Percentiles rank a stretch among this genome's conserved stretches.
phyloP scores from a whole-genome alignment of 2,797 vertebrate genomes.

The Chelmon rostratus region DNA sequence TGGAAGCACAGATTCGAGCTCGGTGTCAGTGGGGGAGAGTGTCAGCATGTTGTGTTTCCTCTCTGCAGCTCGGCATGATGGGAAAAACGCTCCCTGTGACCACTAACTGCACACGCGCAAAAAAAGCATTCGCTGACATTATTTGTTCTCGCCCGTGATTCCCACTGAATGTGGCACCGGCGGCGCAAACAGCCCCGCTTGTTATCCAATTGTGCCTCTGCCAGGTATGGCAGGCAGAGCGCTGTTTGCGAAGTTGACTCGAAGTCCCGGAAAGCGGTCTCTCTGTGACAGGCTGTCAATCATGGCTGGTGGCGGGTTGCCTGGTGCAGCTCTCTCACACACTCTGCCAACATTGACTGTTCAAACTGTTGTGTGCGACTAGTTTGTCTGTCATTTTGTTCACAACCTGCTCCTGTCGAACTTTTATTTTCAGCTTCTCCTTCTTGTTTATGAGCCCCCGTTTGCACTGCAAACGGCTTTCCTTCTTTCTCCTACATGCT shows the following conservation, averaged over 20 bases:
- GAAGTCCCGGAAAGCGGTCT: conserved; percentile 56
- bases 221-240: conserved; percentile 65
- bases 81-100: conserved; percentile 59
- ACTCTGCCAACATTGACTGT: conserved; percentile 47
- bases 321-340: conserved; percentile 35
- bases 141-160: conserved; percentile 61
- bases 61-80: conserved; percentile 60
- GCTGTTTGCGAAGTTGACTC: conserved; percentile 64
- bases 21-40: conserved; percentile 20
- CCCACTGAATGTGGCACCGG: conserved; percentile 53
- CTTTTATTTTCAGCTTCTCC: conserved; percentile 50
- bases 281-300: conserved; percentile 72
- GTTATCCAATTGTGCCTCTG: conserved; percentile 72
- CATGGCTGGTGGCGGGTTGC: conserved; percentile 57
- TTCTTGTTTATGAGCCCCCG: conserved; percentile 54
- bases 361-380: conserved; percentile 47
- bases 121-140: conserved; percentile 46
- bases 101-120: conserved; percentile 46
- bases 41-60: conserved; percentile 49
- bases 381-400: conserved; percentile 61
- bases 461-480: conserved; percentile 35
- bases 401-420: conserved; percentile 38
- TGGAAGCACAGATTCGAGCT: background rate
- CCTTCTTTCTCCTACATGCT: background rate
- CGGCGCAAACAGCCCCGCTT: conserved; percentile 68